Evolutionary conservation across 1,140 invertebrate genomes (phyloP), one percentile per base, ranked within the genome.

Genomic region (Tetraneura akinire): DNA sequence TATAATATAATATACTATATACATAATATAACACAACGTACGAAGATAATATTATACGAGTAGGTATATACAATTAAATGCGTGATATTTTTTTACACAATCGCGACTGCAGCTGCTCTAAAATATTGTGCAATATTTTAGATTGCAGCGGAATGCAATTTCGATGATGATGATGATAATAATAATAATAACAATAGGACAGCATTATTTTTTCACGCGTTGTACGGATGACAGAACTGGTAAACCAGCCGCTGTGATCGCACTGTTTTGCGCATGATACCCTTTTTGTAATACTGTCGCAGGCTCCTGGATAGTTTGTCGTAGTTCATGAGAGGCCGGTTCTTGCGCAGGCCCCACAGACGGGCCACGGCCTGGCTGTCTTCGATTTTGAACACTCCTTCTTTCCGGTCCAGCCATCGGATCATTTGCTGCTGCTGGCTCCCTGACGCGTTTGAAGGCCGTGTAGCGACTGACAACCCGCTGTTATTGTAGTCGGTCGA

Each of bases 201-300:
- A 4, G 3, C 8, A 8, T 37, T 37, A 37, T 37, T 37, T 37
- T n/a, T 66, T 21, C 13, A 66, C 11, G 37, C 66, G 84, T 90
- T 92, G 86, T 98, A 98, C 9, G 95, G 95, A 86, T 96, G 93
- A 86, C 96, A 98, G 86, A 99, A 99, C 87, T 99, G 97, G 87
- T 99, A 99, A 66, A 99, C 98, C 81, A 99, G 90, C 84, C 98
- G 90, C 87, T 99, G 98, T 81, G 96, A 97, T 53, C 97, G 89
- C 84, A 98, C 96, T 4, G 98, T 99, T 86, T 99, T 99, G 89
- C 98, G 98, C 95, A 99, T 99, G 86, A 99, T 99, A 60, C 96
- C 96, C 86, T 99, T 99, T 87, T 99, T 98, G 90, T 99, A 99
- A 88, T 99, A 99, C 86, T 99, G 98, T 21, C 98, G 88, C 83